Base-by-base conservation (phyloP, 2,888 invertebrate species). In the Nowickia ferox region DNA sequence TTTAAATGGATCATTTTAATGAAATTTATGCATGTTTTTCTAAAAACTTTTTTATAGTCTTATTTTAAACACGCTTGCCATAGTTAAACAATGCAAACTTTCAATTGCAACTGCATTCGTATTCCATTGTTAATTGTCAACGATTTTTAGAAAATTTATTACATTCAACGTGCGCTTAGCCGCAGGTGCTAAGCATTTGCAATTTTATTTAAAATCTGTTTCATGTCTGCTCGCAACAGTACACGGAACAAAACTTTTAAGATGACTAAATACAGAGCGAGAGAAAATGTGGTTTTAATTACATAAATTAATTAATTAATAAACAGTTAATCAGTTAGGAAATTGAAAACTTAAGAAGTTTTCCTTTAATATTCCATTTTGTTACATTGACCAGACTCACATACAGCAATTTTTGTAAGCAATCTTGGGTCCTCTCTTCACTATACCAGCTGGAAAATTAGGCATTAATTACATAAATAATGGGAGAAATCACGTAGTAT, bases 41-140 rank as follows among this genome's bases (percentile, higher is more conserved):
- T 19, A 2, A 9, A 80, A 80, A 59, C 80, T 80, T 84, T 84
- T 77, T 76, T 68, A 71, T 80, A 51, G 48, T 84, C 53, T 59
- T 66, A 42, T 72, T 57, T 66, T 48, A 40, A 48, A 74, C 46
- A 80, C n/a, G 44, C 51, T 44, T 46, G 19, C 44, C 13, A 30
- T 15, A 5, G 19, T 22, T 71, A 59, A 3, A n/a, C 48, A 38
- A 13, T 22, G 38, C 19, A 11, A 44, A 13, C 55, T 1, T 11
- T 5, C 46, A 17, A 44, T 22, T 9, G 38, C 48, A 57, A 61
- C 40, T 63, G 38, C 9, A 46, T 65, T 74, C 9, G 51, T 40
- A 22, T 61, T 74, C 40, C 38, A 63, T 63, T 61, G 74, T 72
- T 44, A 57, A 71, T 22, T 57, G 55, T 42, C 17, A 78, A 30